Conservation (phyloP, 2,888 invertebrate genomes). For the Tipula helvola region DNA sequence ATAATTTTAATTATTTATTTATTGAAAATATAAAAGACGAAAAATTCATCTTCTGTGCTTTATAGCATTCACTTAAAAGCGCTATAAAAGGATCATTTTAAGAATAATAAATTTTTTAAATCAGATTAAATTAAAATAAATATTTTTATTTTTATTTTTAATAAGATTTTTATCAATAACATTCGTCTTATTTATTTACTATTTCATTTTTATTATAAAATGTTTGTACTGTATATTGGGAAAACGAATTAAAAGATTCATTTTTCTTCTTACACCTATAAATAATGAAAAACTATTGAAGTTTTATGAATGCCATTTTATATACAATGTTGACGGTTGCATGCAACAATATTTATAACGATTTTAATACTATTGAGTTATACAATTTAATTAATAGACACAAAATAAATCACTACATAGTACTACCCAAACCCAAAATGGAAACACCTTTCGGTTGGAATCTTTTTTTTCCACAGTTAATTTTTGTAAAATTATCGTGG, state of each 20-base stretch:
- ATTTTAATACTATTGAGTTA: background rate
- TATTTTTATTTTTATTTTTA: background rate
- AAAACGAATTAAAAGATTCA: background rate
- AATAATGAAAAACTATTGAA: background rate
- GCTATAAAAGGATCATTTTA: background rate
- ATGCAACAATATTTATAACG: background rate
- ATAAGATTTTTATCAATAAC: background rate
- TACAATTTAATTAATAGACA: too few species aligned
- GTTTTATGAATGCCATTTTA: background rate
- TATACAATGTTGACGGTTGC: background rate
- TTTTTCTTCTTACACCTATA: background rate
- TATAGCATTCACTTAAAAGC: background rate
- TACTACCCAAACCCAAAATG: too few species aligned
- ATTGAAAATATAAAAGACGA: background rate
- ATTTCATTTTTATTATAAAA: background rate
- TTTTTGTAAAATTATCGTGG: too few species aligned
- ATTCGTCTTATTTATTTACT: background rate
- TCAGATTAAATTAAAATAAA: background rate
- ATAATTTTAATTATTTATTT: background rate
- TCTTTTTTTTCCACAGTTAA: too few species aligned
- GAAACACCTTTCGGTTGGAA: too few species aligned
- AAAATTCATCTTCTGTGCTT: background rate
- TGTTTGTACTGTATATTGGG: background rate
- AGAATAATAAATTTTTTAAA: background rate
- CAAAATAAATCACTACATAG: too few species aligned